Percentiles rank a stretch among this genome's conserved stretches.
These are phyloP conservation scores for Blastobasis lacticolella DNA, from an alignment of 2,888 invertebrate genomes.

Conservation along the genomic window DNA sequence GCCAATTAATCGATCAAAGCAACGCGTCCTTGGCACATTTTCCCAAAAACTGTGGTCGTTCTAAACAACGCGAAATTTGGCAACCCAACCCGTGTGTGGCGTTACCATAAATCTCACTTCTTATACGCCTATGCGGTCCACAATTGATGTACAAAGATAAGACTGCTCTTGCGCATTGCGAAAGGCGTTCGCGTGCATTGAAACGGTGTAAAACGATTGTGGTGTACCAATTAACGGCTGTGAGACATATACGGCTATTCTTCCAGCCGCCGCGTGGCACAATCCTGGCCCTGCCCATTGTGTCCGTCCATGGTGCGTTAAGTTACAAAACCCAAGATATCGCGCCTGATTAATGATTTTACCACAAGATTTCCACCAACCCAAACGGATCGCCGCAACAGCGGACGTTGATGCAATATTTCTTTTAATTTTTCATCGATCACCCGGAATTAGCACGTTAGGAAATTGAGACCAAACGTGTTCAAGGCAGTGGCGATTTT, in stretches of 20 bases:
- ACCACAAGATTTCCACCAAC: constrained; percentile 56
- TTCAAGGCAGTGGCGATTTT: no score
- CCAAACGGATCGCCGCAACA: constrained; percentile 4
- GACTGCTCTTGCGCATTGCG: constrained; percentile 10
- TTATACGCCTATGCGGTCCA: constrained; percentile 3
- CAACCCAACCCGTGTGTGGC: no score
- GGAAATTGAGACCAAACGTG: no score
- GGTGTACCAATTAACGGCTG: constrained; percentile 35
- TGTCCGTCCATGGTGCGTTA: constrained; percentile 6
- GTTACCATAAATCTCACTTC: constrained; percentile 1
- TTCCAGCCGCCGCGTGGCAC: constrained; percentile 3
- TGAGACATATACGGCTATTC: constrained; percentile 35
- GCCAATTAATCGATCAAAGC: no score
- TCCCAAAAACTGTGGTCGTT: no score
- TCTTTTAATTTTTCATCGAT: neutral
- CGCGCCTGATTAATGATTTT: constrained; percentile 64
- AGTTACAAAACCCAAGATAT: constrained; percentile 28
- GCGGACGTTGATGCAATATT: constrained; percentile 8
- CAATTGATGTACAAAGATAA: constrained; percentile 16
- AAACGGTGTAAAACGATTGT: constrained; percentile 44
- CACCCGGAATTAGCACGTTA: no score
- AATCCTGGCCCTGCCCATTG: constrained; percentile 6
- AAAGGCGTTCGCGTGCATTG: constrained; percentile 19
- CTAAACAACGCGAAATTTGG: no score
- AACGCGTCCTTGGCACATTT: no score